Percentiles rank a stretch among this genome's conserved stretches.
These are phyloP conservation scores for Apodemia duryi DNA, from an alignment of 2,888 invertebrate species.

Conservation along the genomic window DNA sequence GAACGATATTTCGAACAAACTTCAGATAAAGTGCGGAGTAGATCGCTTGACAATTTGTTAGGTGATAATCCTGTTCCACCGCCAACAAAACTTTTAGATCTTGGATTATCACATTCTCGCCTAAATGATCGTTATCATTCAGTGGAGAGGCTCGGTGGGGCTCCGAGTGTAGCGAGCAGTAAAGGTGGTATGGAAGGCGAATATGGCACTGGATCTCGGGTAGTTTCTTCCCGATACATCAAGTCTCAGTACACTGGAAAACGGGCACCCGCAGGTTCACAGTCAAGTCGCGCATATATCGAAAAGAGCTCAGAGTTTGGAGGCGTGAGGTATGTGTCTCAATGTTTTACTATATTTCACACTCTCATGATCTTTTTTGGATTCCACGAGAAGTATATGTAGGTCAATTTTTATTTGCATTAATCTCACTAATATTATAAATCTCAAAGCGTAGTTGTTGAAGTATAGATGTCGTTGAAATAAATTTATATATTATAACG, in stretches of 20 bases:
- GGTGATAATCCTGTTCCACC: slow-evolving; percentile 82
- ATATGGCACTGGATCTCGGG: slow-evolving; percentile 80
- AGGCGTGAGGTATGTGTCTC: slow-evolving; percentile 72
- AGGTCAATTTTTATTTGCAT: neutral
- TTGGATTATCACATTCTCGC: slow-evolving; percentile 91
- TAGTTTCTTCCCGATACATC: slow-evolving; percentile 84
- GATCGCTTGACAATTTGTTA: slow-evolving; percentile 89
- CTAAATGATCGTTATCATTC: slow-evolving; percentile 94
- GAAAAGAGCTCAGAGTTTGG: slow-evolving; percentile 87
- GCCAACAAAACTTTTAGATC: slow-evolving; percentile 82
- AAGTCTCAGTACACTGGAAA: slow-evolving; percentile 91
- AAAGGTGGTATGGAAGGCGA: slow-evolving; percentile 82
- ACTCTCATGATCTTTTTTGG: too few species aligned
- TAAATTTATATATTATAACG: too few species aligned
- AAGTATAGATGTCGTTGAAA: too few species aligned
- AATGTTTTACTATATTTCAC: too few species aligned
- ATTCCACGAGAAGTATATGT: too few species aligned
- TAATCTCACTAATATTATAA: neutral
- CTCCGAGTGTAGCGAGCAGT: slow-evolving; percentile 78
- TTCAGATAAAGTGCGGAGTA: slow-evolving; percentile 86
- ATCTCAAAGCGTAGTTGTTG: neutral
- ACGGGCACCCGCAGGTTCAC: slow-evolving; percentile 90
- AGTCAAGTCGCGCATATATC: slow-evolving; percentile 91
- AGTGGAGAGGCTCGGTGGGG: slow-evolving; percentile 85
- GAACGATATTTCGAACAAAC: slow-evolving; percentile 90